phyloP scores from a whole-genome alignment of 2,797 vertebrate species.

The Percopsis omiscomaycus region DNA sequence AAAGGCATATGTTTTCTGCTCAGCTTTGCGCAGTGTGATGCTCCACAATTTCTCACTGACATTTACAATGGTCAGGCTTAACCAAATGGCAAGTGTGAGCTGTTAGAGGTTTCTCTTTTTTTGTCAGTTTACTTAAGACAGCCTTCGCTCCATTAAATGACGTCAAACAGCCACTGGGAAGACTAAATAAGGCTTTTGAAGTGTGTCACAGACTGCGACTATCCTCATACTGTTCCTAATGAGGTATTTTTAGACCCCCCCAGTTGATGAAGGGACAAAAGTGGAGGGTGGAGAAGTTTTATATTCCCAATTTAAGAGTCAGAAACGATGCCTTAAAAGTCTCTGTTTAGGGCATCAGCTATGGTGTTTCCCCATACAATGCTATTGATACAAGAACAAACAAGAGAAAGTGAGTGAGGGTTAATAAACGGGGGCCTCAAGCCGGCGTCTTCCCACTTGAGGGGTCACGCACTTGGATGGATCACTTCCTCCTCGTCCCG shows the following conservation, averaged over 20 bases:
- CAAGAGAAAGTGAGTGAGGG: constrained; percentile 41
- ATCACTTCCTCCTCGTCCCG: constrained; percentile 64
- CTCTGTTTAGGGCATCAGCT: constrained; percentile 64
- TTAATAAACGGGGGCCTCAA: constrained; percentile 58
- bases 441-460: constrained; percentile 54
- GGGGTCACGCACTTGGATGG: constrained; percentile 63
- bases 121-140: constrained; percentile 75
- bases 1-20: constrained; percentile 12
- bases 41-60: constrained; percentile 37
- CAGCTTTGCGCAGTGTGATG: constrained; percentile 25
- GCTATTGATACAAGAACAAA: constrained; percentile 53
- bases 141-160: constrained; percentile 72
- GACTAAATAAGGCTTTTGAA: constrained; percentile 72
- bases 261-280: constrained; percentile 45
- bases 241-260: constrained; percentile 53
- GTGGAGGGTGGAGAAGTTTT: constrained; percentile 44
- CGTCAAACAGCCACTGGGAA: constrained; percentile 68
- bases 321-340: constrained; percentile 75
- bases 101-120: constrained; percentile 67
- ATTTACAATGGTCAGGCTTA: constrained; percentile 68
- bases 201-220: constrained; percentile 59
- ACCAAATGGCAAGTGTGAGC: constrained; percentile 70
- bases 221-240: constrained; percentile 61
- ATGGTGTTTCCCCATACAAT: constrained; percentile 67
- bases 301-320: constrained; percentile 60